A percentile compares a stretch with the other conserved stretches of the same genome.
Conservation (phyloP, 2,113 vertebrate species). For the Scomber colias region DNA sequence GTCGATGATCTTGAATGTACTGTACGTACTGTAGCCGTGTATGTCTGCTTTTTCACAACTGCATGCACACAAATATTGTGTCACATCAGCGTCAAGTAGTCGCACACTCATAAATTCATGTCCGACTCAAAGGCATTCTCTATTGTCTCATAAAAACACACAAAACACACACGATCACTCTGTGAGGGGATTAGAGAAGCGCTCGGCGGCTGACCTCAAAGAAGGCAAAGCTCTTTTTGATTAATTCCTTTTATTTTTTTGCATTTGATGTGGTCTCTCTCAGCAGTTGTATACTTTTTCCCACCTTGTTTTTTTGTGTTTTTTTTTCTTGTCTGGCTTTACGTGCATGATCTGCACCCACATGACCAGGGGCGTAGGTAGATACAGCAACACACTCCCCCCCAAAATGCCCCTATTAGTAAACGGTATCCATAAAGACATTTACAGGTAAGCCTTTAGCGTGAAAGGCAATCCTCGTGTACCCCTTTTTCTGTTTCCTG, state of each 20-base stretch:
- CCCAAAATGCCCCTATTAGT: constrained; percentile 96
- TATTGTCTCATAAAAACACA: constrained; percentile 11
- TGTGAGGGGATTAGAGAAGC: constrained; percentile 43
- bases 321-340: constrained; percentile 61
- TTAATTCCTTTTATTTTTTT: constrained; percentile 46
- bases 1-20: constrained; percentile 1
- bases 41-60: constrained; percentile 31
- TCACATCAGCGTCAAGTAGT: constrained; percentile 1
- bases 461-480: constrained; percentile 13
- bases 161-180: constrained; percentile 16
- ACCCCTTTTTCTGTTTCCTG: constrained; percentile 33
- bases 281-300: constrained; percentile 54
- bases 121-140: constrained; percentile 7
- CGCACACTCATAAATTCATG: constrained; percentile 20
- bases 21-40: constrained; percentile 1
- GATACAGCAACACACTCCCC: constrained; percentile 91
- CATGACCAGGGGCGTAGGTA: constrained; percentile 88
- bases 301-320: constrained; percentile 2
- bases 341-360: constrained; percentile 72
- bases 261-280: constrained; percentile 52
- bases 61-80: constrained; percentile 37
- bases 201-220: constrained; percentile 47
- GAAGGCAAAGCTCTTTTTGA: constrained; percentile 41
- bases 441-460: constrained; percentile 91
- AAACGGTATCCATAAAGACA: constrained; percentile 91